Base-by-base conservation (phyloP, 2,888 invertebrate genomes). In the Apamea monoglypha region DNA sequence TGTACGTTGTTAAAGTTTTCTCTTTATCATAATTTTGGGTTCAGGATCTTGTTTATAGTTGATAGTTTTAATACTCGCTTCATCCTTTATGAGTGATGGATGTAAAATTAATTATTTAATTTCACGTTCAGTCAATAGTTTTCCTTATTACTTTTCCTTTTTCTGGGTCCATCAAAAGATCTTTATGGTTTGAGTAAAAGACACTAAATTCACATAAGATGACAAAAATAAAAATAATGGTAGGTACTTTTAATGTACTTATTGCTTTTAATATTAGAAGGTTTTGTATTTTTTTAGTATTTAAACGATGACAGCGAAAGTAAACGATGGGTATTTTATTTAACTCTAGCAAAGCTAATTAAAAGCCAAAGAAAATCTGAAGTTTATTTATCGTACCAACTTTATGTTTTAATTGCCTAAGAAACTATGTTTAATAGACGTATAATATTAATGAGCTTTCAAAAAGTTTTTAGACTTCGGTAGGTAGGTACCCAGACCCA, bases 391-490 rank as follows among this genome's bases (percentile, higher is more conserved):
- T 25, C 44, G 66, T 73, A 77, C 56, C 16, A 12, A 8, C 67
- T 72, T 77, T 61, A 74, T 83, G 50, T 81, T 83, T 85, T 77
- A 81, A 87, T 87, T 87, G 68, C 77, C 50, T 44, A 69, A 76
- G 76, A 78, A 78, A 85, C 81, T 85, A 79, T 44, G 61, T 73
- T 76, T 59, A 76, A 76, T 74, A 78, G 59, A 81, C 29, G 50
- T 78, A 67, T 40, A 83, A 79, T 81, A 83, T 79, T 85, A 87
- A 83, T 78, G 78, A 87, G 53, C 61, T 85, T 79, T 74, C 50
- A 6, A 56, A 21, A 80, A 78, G 69, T 74, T 85, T 81, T 75
- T 36, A 76, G 73, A 61, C 69, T 74, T 50, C 8, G 8, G 21
- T 66, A 59, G 8, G 21, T 66, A 59, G 16, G 36, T 61, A 66